Evolutionary conservation across 2,797 vertebrate genomes (phyloP).

Genomic region (Tangara arthus): DNA sequence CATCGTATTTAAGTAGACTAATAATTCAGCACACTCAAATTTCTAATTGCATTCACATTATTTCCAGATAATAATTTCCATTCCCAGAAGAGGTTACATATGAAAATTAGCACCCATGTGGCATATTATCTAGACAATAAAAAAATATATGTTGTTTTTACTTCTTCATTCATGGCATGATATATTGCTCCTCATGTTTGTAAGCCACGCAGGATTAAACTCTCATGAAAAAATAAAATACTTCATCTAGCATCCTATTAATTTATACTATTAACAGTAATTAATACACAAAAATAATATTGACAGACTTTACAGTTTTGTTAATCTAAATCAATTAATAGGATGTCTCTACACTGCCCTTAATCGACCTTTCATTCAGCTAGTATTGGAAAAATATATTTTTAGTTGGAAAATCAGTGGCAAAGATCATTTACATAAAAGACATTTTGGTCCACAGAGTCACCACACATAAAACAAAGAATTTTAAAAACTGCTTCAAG

Average conservation of each 20-base stretch:
- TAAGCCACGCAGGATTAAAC: neutral
- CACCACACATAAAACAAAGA: neutral
- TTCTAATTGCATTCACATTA: neutral
- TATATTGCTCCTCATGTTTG: neutral
- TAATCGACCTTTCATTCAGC: neutral
- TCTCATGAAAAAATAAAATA: neutral
- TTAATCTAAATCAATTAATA: neutral
- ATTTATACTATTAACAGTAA: neutral
- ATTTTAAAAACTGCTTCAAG: neutral
- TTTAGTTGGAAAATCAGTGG: neutral
- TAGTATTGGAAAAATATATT: neutral
- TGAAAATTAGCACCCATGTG: neutral
- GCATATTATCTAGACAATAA: neutral
- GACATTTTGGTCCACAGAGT: neutral
- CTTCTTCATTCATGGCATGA: neutral
- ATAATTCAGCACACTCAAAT: slow-evolving; percentile 32
- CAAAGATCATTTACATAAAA: neutral
- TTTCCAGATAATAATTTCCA: slow-evolving; percentile 15
- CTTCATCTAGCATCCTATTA: neutral
- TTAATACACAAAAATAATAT: neutral
- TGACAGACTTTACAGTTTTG: neutral
- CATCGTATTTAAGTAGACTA: slow-evolving; percentile 12
- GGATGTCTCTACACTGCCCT: neutral
- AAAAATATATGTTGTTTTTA: neutral
- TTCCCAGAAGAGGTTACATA: neutral